Evolutionary conservation across 1,140 invertebrate genomes (phyloP), one percentile per base, ranked within the genome.

Genomic region (Euglossa dilemma): DNA sequence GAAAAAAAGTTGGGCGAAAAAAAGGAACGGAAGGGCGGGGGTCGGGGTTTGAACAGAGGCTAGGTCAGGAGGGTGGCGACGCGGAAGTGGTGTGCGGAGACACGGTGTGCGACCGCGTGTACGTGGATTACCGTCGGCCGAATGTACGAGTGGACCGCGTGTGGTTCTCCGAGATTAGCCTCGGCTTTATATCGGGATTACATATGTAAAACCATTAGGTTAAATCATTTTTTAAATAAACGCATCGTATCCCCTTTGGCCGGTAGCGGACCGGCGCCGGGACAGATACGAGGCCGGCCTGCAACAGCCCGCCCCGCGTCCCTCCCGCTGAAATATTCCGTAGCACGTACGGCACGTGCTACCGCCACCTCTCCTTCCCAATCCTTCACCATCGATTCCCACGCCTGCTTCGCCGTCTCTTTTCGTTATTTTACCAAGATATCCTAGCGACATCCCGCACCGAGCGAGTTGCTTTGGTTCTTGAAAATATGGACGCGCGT

Each of bases 211-310:
- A 92, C 93, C 93, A 93, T 94, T 93, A 93, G 91, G 92, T 94
- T 93, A 93, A 94, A 94, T 94, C 94, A 94, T 94, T 94, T 94
- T 94, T 93, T 91, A 91, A 94, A 93, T 92, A 93, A 93, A 93
- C 91, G 92, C 84, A 74, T 85, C 45, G 63, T 79, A 75, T 84
- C 80, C 74, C 82, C 90, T 78, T 83, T 83, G 63, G 77, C 64
- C 61, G 64, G 52, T 67, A 74, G 50, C 45, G 66, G 89, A 85
- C 64, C 72, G 64, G 66, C 77, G 56, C 64, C 70, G 79, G 83
- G 76, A 80, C 86, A 91, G 92, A 91, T 92, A 93, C 89, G 78
- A 80, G 83, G 56, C 23, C 54, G 57, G 47, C 61, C 77, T 67
- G 59, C 80, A 59, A 43, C 80, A 64, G 43, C 57, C 56, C 64